These are phyloP conservation scores for Mormyrus lacerda DNA, from an alignment of 2,113 vertebrate species.

Conservation along the genomic window DNA sequence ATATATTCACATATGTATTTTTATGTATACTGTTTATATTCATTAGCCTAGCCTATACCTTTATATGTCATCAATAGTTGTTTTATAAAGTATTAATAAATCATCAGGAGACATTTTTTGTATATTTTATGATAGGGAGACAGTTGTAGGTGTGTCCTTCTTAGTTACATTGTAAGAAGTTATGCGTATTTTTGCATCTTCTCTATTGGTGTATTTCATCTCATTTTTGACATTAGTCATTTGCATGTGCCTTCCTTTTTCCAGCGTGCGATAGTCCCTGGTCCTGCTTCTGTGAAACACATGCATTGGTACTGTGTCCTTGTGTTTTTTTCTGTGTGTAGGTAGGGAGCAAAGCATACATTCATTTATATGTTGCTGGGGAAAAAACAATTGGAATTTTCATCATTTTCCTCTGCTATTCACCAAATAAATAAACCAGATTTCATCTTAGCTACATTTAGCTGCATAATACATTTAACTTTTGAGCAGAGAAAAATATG, in stretches of 20 bases:
- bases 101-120: not conserved
- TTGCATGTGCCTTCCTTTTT: not conserved
- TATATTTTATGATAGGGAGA: not conserved
- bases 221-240: not conserved
- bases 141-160: not conserved
- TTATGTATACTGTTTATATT: not conserved
- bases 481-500: not conserved
- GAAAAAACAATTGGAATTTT: not conserved
- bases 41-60: not conserved
- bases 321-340: slow-evolving; percentile 3
- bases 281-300: not conserved
- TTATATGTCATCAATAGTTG: not conserved
- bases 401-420: not conserved
- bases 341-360: not conserved
- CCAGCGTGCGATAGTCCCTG: not conserved
- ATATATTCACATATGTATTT: not conserved
- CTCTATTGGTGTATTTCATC: not conserved
- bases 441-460: not conserved
- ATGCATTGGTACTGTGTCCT: not conserved
- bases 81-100: not conserved
- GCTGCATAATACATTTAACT: not conserved
- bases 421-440: not conserved
- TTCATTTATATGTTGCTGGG: not conserved
- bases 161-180: not conserved
- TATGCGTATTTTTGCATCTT: not conserved